Base-by-base conservation (phyloP, 2,113 vertebrate species). In the Bubo bubo region DNA sequence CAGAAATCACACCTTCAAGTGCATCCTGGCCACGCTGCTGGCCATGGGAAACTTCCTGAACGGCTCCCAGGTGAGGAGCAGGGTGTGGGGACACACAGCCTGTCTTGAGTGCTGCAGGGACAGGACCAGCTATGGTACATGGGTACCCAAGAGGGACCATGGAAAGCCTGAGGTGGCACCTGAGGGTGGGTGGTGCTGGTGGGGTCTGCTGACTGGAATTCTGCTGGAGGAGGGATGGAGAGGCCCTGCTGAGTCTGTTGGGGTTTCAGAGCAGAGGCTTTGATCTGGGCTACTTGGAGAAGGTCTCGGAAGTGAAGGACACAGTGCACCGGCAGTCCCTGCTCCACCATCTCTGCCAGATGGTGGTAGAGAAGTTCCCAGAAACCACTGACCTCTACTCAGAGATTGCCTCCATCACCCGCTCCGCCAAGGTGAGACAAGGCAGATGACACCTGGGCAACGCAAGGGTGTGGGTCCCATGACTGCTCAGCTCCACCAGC, bases 291-390 rank as follows among this genome's bases (percentile, higher is more conserved):
- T 99, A 99, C 98, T 97, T 99, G 98, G 99, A 99, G 98, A 99
- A 99, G 97, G 99, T 99, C 86, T 99, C 99, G 0, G 99, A 99
- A 98, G 99, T 99, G 97, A 99, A 99, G 96, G 99, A 99, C 98
- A 99, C 99, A 0, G 99, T 99, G 43, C 99, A 99, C 59, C 98
- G 99, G 58, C 99, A 99, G 97, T 98, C 99, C 56, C 98, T 99
- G 86, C 98, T 99, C 26, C 98, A 99, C 93, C 99, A 99, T 88
- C 98, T 99, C 93, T 99, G 99, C 95, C 98, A 98, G 94, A 97
- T 98, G 90, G 98, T 99, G 91, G 98, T 99, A 79, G 99, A 99
- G 79, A 99, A 98, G 24, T 98, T 97, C 95, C 98, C 99, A 12
- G 98, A 99, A 88, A 99, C 99, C 49, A 98, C 99, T 0, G 99